Evolutionary conservation across 2,797 vertebrate species (phyloP), one percentile per base, ranked within the genome.

Genomic region (Sebastiscus albofasciatus): DNA sequence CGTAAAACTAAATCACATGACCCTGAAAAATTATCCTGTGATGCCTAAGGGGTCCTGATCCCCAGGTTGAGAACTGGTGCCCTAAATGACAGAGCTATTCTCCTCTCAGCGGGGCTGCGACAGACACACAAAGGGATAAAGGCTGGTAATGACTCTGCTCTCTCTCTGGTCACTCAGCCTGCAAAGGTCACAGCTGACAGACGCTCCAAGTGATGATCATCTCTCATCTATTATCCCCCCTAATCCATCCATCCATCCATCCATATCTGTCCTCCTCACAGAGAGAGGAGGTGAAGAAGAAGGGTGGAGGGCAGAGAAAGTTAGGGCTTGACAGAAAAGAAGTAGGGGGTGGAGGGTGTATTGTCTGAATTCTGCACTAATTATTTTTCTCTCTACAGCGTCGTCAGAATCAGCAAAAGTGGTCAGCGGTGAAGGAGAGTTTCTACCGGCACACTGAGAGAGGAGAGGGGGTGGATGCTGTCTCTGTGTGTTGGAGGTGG

Each of bases 171-270:
- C 93, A 93, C 77, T 90, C 92, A 90, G 81, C 87, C 91, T 83
- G 88, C 88, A 93, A 93, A 93, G 92, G 93, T 93, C 91, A 93
- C 88, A 89, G 82, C 88, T 92, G 89, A 93, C 90, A 91, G 87
- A 75, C 69, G 78, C 85, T 71, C 77, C 6, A 7, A 75, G 75
- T 54, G 79, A 83, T 67, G 80, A 88, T 85, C 83, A 67, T 80
- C 76, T 75, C 77, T 81, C 77, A 82, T 88, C 83, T 75, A 87
- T 87, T 84, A 86, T 67, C 58, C 81, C 59, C 70, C 64, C 56
- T 22, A 59, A 67, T 69, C 66, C 39, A 70, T 79, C 78, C 6
- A 27, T 74, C 71, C 54, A 62, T 62, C 78, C 6, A 24, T 74
- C 71, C 54, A 62, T 66, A 29, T 77, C 10, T 69, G n/a, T 24